phyloP scores from a whole-genome alignment of 2,888 invertebrate genomes.

The Aethes cnicana region DNA sequence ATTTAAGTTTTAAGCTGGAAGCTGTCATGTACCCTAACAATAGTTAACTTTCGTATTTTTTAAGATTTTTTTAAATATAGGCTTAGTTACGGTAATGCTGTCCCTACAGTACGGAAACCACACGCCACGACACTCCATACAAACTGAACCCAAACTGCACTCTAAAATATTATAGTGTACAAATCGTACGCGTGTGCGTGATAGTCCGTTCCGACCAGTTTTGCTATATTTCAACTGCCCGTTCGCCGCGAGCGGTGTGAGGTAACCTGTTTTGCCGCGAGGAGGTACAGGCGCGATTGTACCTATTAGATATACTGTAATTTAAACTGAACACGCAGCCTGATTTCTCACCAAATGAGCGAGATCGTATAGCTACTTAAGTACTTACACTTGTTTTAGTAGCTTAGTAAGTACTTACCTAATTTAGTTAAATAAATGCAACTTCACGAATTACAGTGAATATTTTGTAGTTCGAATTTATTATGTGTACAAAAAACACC shows the following conservation, averaged over 20 bases:
- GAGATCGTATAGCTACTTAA: conserved; percentile 18
- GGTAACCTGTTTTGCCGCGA: too few relatives aligned
- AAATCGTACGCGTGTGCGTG: too few relatives aligned
- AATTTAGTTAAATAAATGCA: conserved; percentile 28
- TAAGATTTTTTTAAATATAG: conserved; percentile 23
- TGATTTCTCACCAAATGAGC: conserved; percentile 31
- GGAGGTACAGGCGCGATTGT: too few relatives aligned
- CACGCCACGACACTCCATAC: too few relatives aligned
- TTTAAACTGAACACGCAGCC: too few relatives aligned
- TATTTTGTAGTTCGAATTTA: conserved; percentile 29
- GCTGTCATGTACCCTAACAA: conserved; percentile 35
- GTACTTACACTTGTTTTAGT: conserved; percentile 12
- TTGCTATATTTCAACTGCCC: too few relatives aligned
- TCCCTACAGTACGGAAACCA: too few relatives aligned
- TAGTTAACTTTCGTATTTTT: conserved; percentile 27
- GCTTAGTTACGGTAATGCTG: conserved; percentile 26
- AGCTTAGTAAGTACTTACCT: conserved; percentile 26
- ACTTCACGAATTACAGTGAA: conserved; percentile 31
- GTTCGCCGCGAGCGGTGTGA: too few relatives aligned
- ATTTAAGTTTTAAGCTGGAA: conserved; percentile 30
- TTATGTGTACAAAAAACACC: conserved; percentile 38
- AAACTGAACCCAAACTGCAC: too few relatives aligned
- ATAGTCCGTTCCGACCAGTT: too few relatives aligned
- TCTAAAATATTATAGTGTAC: too few relatives aligned
- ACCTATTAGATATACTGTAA: too few relatives aligned